A percentile compares a stretch with the other conserved stretches of the same genome.
Conservation (phyloP, 2,113 vertebrate genomes). For the Vireo altiloquus region DNA sequence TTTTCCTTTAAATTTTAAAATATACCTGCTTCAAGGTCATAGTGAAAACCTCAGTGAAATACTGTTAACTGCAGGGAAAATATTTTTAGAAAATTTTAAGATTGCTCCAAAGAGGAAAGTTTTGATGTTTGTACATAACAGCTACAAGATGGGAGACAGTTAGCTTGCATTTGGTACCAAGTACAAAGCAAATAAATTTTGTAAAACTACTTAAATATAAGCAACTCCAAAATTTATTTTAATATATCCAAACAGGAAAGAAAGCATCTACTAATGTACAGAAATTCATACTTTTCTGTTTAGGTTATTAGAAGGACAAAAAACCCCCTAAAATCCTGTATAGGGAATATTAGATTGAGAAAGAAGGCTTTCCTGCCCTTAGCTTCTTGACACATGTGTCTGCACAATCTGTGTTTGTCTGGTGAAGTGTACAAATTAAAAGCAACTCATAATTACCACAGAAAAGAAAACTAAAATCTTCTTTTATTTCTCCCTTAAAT, state of each 20-base stretch:
- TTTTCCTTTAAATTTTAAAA: not conserved
- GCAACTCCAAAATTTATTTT: not conserved
- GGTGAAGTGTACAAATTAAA: not conserved
- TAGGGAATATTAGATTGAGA: not conserved
- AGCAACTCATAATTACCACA: not conserved
- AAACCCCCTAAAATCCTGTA: not conserved
- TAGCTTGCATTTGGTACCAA: not conserved
- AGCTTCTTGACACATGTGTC: not conserved
- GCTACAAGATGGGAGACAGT: not conserved
- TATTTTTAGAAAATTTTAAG: not conserved
- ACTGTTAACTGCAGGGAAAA: not conserved
- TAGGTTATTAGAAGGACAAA: not conserved
- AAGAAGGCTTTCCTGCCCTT: not conserved
- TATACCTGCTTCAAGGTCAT: not conserved
- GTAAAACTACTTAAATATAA: not conserved
- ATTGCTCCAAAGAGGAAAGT: not conserved
- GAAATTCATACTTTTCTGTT: not conserved
- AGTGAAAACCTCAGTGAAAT: not conserved
- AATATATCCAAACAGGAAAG: not conserved
- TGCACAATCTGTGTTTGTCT: not conserved
- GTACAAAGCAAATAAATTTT: not conserved
- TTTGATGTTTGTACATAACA: not conserved
- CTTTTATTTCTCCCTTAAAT: fast-evolving
- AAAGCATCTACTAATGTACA: not conserved
- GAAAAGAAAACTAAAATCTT: not conserved